phyloP scores from a whole-genome alignment of 2,113 vertebrate species.

The Mastomys coucha region DNA sequence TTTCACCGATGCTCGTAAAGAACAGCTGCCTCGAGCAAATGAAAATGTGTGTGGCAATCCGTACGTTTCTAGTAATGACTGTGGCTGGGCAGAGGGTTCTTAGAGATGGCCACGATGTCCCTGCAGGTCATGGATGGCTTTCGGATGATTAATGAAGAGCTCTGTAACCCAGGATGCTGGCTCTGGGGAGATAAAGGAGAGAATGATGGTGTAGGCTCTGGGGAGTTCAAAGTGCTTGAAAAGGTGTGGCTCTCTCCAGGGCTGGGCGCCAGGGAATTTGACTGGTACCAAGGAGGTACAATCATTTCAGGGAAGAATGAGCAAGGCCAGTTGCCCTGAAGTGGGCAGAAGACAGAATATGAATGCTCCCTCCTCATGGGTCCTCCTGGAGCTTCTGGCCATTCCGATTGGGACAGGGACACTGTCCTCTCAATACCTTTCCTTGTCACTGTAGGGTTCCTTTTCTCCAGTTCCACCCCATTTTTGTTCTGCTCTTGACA shows the following conservation, averaged over 20 bases:
- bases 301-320: constrained; percentile 13
- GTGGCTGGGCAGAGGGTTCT: constrained; percentile 75
- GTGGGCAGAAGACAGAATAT: not conserved
- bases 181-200: constrained; percentile 25
- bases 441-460: not conserved
- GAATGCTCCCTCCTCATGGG: not conserved
- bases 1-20: constrained; percentile 79
- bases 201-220: not conserved
- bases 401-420: not conserved
- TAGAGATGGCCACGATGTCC: constrained; percentile 68
- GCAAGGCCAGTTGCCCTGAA: not conserved
- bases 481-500: not conserved
- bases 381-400: not conserved
- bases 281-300: not conserved
- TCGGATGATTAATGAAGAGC: constrained; percentile 74
- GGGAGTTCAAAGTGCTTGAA: not conserved
- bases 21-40: constrained; percentile 77
- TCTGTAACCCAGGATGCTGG: constrained; percentile 1
- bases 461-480: no score
- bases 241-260: not conserved
- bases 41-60: constrained; percentile 79
- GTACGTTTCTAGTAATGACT: constrained; percentile 71
- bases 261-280: not conserved
- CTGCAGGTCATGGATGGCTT: constrained; percentile 56
- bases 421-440: not conserved